Evolutionary conservation across 2,113 vertebrate genomes (phyloP).

Genomic region (Vicugna pacos): DNA sequence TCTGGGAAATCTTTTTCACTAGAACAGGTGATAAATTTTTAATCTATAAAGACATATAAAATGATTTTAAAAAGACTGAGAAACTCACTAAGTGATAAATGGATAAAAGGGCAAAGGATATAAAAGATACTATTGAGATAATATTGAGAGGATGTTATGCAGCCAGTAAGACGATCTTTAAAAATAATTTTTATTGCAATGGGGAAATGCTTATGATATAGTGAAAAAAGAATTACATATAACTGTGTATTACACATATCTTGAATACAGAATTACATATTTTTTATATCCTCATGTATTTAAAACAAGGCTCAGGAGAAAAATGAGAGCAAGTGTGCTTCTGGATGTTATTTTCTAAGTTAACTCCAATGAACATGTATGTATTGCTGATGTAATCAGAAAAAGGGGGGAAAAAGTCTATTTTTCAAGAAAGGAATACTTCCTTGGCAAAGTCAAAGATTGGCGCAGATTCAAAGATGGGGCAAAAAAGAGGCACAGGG

Average conservation of each 20-base stretch:
- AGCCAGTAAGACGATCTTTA: conserved; percentile 36
- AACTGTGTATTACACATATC: too few species aligned
- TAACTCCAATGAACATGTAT: not conserved
- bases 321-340: not conserved
- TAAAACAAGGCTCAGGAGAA: not conserved
- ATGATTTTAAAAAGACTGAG: conserved; percentile 35
- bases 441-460: not conserved
- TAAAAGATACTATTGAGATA: not conserved
- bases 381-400: not conserved
- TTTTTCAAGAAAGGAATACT: conserved; percentile 1
- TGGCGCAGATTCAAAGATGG: not conserved
- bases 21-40: conserved; percentile 29
- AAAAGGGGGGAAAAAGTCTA: not conserved
- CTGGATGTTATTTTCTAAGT: not conserved
- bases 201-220: not conserved
- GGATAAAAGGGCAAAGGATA: not conserved
- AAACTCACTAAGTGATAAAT: not conserved
- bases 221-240: not conserved
- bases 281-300: not conserved
- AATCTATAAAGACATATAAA: not conserved
- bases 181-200: conserved; percentile 3
- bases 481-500: not conserved
- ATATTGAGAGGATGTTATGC: not conserved
- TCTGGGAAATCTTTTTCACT: not conserved
- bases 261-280: not conserved